Evolutionary conservation across 64 coral and sea anemone species (phyloP).

Genomic region (Stylophora pistillata): DNA sequence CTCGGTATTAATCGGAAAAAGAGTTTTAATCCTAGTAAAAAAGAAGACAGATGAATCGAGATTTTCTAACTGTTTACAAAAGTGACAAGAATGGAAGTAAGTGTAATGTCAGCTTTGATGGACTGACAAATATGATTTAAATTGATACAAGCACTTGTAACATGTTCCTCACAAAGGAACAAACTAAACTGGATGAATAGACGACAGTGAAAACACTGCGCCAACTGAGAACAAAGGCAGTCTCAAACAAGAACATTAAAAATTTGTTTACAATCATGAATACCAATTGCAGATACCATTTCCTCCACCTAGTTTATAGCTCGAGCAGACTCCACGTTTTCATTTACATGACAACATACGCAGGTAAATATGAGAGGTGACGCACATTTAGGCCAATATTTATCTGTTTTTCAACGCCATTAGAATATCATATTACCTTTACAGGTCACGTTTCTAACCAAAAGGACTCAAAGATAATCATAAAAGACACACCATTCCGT

Average conservation of each 20-base stretch:
- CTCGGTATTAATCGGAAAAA: too few relatives aligned
- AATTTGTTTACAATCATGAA: not conserved
- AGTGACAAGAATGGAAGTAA: not conserved
- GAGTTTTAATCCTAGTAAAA: too few relatives aligned
- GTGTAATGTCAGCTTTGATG: not conserved
- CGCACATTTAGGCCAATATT: constrained; percentile 13
- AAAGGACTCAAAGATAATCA: not conserved
- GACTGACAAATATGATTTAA: not conserved
- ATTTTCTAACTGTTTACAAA: not conserved
- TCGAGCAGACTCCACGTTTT: not conserved
- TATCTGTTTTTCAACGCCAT: not conserved
- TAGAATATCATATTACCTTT: not conserved
- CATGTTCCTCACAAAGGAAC: not conserved
- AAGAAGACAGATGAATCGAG: too few relatives aligned
- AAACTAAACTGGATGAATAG: too few relatives aligned
- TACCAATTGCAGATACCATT: too few relatives aligned
- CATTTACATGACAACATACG: not conserved
- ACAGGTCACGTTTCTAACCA: not conserved
- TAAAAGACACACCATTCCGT: not conserved
- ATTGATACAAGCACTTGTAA: not conserved
- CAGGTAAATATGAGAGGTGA: not conserved
- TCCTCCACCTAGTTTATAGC: not conserved
- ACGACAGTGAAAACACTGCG: not conserved
- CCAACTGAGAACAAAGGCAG: not conserved
- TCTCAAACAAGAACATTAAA: not conserved